phyloP scores from a whole-genome alignment of 2,797 vertebrate species.

The Epinephelus awoara region DNA sequence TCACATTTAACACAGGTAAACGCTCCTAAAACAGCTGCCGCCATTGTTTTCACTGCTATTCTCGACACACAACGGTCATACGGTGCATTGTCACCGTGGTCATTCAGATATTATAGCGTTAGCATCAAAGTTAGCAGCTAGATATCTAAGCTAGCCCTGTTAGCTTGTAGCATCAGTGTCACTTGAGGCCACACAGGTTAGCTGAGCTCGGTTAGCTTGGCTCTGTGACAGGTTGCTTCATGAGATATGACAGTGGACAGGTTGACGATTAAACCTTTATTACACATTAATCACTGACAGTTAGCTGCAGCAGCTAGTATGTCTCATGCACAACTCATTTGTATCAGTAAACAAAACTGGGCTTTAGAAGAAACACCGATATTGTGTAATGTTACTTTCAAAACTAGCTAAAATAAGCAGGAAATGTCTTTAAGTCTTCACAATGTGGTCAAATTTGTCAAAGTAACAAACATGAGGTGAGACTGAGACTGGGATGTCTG shows the following conservation, averaged over 20 bases:
- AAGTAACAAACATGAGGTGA: too few species aligned
- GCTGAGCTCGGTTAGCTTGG: conserved; percentile 19
- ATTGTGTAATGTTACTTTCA: too few species aligned
- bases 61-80: accelerated
- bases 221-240: background rate
- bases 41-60: accelerated
- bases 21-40: background rate
- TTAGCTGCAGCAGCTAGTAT: background rate
- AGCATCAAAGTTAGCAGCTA: background rate
- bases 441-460: too few species aligned
- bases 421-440: too few species aligned
- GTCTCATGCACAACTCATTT: too few species aligned
- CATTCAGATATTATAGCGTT: accelerated
- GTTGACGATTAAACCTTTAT: background rate
- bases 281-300: background rate
- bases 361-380: too few species aligned
- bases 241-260: background rate
- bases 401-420: too few species aligned
- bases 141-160: conserved; percentile 15
- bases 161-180: conserved; percentile 52
- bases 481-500: too few species aligned
- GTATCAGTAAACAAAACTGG: too few species aligned
- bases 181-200: conserved; percentile 23
- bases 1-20: conserved; percentile 44
- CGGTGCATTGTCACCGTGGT: accelerated